Evolutionary conservation across 2,888 invertebrate genomes (phyloP).

Genomic region (Leucozona laternaria): DNA sequence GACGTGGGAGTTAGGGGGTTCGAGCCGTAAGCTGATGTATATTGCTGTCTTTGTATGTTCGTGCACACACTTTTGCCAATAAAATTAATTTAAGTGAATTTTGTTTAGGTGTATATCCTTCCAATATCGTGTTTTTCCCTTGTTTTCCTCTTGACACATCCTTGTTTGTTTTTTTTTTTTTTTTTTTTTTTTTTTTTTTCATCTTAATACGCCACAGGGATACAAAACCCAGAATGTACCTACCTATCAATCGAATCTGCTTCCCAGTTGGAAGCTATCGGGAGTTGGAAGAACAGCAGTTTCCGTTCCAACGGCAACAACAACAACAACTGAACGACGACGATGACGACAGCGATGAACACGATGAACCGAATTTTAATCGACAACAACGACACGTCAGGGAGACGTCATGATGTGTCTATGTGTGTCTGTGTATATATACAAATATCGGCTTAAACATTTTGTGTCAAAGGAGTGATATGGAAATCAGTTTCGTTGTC

Average conservation of each 20-base stretch:
- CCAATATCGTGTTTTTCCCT: constrained; percentile 57
- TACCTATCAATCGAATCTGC: constrained; percentile 65
- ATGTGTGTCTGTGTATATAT: not conserved
- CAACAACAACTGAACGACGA: constrained; percentile 2
- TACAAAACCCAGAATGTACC: constrained; percentile 53
- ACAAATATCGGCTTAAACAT: constrained; percentile 33
- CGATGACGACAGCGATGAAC: constrained; percentile 26
- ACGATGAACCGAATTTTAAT: constrained; percentile 71
- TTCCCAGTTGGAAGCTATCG: constrained; percentile 59
- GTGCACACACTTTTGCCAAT: constrained; percentile 62
- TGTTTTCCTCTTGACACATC: constrained; percentile 55
- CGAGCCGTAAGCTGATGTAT: constrained; percentile 15
- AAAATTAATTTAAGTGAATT: constrained; percentile 76
- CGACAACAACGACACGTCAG: constrained; percentile 44
- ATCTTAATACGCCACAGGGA: constrained; percentile 47
- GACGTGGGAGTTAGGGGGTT: not conserved
- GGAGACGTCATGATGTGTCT: constrained; percentile 47
- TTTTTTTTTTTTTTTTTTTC: constrained; percentile 13
- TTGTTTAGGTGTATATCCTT: constrained; percentile 74
- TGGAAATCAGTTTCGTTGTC: constrained; percentile 73
- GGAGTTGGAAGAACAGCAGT: constrained; percentile 56
- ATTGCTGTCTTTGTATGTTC: constrained; percentile 26
- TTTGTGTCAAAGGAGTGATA: constrained; percentile 72
- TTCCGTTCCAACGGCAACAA: constrained; percentile 10
- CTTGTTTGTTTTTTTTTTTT: constrained; percentile 35